phyloP scores from a whole-genome alignment of 2,113 vertebrate species.

The Oceanodroma tethys region DNA sequence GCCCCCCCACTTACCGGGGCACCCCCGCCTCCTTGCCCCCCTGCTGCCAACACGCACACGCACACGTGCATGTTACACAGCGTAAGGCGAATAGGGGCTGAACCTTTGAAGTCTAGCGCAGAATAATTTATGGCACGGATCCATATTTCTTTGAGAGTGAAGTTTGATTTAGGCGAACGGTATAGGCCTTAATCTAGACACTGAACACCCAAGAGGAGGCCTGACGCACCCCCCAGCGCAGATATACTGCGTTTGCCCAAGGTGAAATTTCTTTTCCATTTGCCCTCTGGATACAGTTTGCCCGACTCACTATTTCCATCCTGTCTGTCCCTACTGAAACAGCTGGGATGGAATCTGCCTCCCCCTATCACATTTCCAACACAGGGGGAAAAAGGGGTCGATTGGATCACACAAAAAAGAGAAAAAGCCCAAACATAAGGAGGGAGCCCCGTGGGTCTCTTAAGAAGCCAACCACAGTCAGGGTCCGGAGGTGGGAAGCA shows the following conservation, averaged over 20 bases:
- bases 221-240: background rate
- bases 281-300: background rate
- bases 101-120: background rate
- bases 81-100: background rate
- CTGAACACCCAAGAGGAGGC: background rate
- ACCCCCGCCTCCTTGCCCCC: background rate
- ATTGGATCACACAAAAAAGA: background rate
- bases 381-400: background rate
- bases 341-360: background rate
- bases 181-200: background rate
- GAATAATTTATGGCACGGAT: background rate
- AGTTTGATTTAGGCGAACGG: background rate
- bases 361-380: background rate
- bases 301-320: background rate
- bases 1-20: background rate
- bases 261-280: background rate
- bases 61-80: background rate
- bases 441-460: background rate
- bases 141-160: background rate
- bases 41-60: background rate
- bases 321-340: background rate
- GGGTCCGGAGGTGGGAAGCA: background rate
- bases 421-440: background rate
- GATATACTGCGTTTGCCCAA: background rate
- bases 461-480: background rate